phyloP scores from a whole-genome alignment of 2,797 vertebrate genomes.

The Sebastes matsubarae region DNA sequence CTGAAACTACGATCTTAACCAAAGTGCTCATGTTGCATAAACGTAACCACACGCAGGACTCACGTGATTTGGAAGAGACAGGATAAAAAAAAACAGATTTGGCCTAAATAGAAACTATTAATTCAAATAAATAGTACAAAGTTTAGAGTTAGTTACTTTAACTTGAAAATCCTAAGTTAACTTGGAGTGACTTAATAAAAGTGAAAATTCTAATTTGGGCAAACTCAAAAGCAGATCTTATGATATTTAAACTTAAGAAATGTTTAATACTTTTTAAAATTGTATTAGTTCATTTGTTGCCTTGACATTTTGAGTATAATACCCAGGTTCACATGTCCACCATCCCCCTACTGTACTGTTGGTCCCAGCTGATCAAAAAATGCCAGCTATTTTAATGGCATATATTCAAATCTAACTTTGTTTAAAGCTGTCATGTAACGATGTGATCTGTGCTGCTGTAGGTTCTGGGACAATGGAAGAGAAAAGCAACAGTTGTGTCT shows the following conservation, averaged over 20 bases:
- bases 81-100: neutral
- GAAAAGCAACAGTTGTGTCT: conserved; percentile 68
- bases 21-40: neutral
- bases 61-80: neutral
- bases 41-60: neutral
- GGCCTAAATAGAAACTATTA: neutral
- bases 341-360: neutral
- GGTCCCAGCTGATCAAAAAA: conserved; percentile 3
- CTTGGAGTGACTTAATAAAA: neutral
- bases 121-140: neutral
- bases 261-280: neutral
- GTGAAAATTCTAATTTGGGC: neutral
- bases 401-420: neutral
- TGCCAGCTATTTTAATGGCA: neutral
- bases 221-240: neutral
- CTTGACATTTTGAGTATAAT: neutral
- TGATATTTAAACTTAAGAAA: neutral
- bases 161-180: neutral
- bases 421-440: conserved; percentile 13
- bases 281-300: neutral
- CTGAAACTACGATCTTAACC: neutral
- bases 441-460: conserved; percentile 27
- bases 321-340: neutral
- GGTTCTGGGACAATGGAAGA: conserved; percentile 81
- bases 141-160: neutral